These are phyloP conservation scores for Cnemophilus loriae DNA, from an alignment of 2,113 vertebrate species.

Conservation along the genomic window DNA sequence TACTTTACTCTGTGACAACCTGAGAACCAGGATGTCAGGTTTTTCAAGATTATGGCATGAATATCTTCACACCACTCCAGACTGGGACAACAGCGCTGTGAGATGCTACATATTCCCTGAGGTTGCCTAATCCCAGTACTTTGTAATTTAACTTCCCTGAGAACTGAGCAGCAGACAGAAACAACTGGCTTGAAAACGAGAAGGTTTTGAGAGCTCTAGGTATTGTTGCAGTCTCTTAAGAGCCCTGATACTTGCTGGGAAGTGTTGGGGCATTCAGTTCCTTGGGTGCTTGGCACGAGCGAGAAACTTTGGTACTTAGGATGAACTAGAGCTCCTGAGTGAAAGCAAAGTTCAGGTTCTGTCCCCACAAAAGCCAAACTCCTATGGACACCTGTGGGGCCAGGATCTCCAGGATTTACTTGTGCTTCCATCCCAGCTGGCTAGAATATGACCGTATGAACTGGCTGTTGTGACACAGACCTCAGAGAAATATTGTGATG, in stretches of 20 bases:
- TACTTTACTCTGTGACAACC: not conserved
- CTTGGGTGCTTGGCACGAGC: not conserved
- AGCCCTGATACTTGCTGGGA: not conserved
- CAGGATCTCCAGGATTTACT: not conserved
- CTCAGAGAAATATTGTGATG: not conserved
- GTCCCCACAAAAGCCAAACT: not conserved
- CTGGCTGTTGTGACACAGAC: not conserved
- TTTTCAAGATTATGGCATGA: not conserved
- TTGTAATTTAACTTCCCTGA: not conserved
- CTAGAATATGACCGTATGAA: not conserved
- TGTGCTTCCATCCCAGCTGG: not conserved
- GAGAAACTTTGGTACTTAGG: not conserved
- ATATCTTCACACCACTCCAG: not conserved
- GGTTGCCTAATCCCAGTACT: not conserved
- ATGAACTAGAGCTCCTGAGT: not conserved
- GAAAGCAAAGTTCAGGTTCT: not conserved
- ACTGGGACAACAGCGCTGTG: not conserved
- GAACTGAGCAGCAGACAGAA: not conserved
- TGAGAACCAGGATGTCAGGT: not conserved
- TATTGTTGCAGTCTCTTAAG: not conserved
- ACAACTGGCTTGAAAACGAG: not conserved
- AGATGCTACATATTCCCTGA: not conserved
- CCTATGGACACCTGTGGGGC: not conserved
- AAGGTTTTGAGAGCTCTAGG: not conserved
- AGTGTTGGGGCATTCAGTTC: not conserved